These are phyloP conservation scores for Augochlora pura DNA, from an alignment of 1,140 invertebrate genomes.

Conservation along the genomic window DNA sequence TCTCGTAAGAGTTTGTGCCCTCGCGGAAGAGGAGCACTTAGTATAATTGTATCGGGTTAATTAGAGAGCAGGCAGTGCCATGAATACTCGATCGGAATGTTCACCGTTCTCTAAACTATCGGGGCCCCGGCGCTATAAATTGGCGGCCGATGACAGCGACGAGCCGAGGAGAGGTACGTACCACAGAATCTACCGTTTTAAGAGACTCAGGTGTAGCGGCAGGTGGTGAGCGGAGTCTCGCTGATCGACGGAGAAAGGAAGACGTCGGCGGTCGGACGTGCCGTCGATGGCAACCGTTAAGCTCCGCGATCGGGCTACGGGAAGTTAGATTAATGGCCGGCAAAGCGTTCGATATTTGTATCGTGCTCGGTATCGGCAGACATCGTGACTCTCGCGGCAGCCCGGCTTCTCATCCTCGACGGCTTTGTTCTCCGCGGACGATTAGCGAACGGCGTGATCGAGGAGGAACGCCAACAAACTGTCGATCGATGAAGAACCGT, in stretches of 20 bases:
- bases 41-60: background rate
- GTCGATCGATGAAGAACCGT: background rate
- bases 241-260: constrained; percentile 37
- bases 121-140: background rate
- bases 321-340: constrained; percentile 57
- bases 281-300: constrained; percentile 45
- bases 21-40: no score
- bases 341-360: constrained; percentile 59
- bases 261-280: constrained; percentile 29
- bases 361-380: constrained; percentile 32
- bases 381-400: constrained; percentile 29
- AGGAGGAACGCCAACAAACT: background rate
- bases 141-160: background rate
- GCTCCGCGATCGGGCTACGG: constrained; percentile 47
- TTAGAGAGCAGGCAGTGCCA: background rate
- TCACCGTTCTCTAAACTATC: background rate
- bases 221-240: constrained; percentile 40
- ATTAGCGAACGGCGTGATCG: constrained; percentile 47
- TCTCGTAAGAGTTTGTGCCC: no score
- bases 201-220: constrained; percentile 22
- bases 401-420: constrained; percentile 35
- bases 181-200: background rate
- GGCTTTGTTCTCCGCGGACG: constrained; percentile 27
- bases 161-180: background rate
- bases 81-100: background rate